Evolutionary conservation across 1,140 invertebrate species (phyloP).

Genomic region (Pinna nobilis): DNA sequence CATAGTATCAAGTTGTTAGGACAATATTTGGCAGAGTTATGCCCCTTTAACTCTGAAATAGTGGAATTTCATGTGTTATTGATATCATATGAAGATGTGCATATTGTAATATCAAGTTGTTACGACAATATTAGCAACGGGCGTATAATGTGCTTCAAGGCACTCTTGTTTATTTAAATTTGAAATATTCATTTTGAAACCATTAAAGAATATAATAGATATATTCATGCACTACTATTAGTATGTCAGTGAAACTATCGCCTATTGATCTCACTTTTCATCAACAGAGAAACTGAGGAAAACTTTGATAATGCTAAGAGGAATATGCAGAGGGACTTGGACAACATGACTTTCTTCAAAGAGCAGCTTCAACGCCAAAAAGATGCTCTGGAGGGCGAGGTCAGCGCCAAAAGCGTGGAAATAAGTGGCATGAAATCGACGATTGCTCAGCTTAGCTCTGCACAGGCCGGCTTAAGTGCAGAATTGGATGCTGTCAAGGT

Average conservation of each 20-base stretch:
- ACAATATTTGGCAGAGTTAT: too few relatives aligned
- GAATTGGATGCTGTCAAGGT: conserved; percentile 71
- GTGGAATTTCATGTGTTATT: too few relatives aligned
- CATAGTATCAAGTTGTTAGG: too few relatives aligned
- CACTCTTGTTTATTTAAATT: too few relatives aligned
- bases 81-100: too few relatives aligned
- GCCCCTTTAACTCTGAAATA: too few relatives aligned
- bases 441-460: conserved; percentile 65
- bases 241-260: not conserved
- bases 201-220: too few relatives aligned
- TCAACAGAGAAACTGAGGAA: conserved; percentile 49
- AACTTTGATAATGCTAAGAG: conserved; percentile 60
- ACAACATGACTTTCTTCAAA: conserved; percentile 68
- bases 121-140: too few relatives aligned
- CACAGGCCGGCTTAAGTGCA: conserved; percentile 66
- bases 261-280: not conserved
- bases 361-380: conserved; percentile 64
- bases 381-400: conserved; percentile 64
- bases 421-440: conserved; percentile 63
- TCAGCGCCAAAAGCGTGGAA: conserved; percentile 61
- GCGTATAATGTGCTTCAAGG: too few relatives aligned
- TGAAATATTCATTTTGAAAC: too few relatives aligned
- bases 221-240: too few relatives aligned
- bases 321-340: conserved; percentile 62
- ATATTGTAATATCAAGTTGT: too few relatives aligned